Evolutionary conservation across 2,797 vertebrate species (phyloP), one percentile per base, ranked within the genome.

Genomic region (Antrozous pallidus): DNA sequence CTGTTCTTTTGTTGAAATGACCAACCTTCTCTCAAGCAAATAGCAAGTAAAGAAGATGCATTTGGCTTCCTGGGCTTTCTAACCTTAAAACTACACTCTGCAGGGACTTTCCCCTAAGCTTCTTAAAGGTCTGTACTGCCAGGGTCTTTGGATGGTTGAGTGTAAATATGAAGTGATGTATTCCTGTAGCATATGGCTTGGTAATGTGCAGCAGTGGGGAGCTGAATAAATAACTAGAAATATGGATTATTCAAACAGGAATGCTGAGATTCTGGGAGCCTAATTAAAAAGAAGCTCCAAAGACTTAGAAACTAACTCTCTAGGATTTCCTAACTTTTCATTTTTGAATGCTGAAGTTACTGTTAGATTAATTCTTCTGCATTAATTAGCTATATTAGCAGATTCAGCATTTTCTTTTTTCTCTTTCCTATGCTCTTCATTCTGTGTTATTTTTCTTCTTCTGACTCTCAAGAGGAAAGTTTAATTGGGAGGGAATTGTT

Each of bases 191-290:
- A 83, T 91, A 18, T 90, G 93, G 97, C 92, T 90, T 95, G 89
- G 81, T 94, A 93, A 91, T 88, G 96, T 74, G 77, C 6, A 88
- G 95, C 97, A 97, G 97, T 94, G 75, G 97, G 97, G 96, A 97
- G 61, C 95, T 95, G 96, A 97, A 98, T 97, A 98, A 98, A 97
- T 97, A 98, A 96, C 97, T 94, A 85, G 94, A 84, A 91, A 91
- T 58, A 56, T 87, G 96, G 97, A 97, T 98, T 98, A 96, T 97
- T 97, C 96, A 97, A 93, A 97, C 78, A 93, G 95, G 85, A 96
- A 95, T 70, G 5, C 94, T 93, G 93, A 93, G 94, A 97, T 97
- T 98, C 96, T 95, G 92, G 70, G 36, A 79, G 91, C 97, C 97
- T 98, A 97, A 98, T 98, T 98, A 98, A 97, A 95, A 65, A 93